These are phyloP conservation scores for Upupa epops DNA, from an alignment of 2,113 vertebrate species.

Conservation along the genomic window DNA sequence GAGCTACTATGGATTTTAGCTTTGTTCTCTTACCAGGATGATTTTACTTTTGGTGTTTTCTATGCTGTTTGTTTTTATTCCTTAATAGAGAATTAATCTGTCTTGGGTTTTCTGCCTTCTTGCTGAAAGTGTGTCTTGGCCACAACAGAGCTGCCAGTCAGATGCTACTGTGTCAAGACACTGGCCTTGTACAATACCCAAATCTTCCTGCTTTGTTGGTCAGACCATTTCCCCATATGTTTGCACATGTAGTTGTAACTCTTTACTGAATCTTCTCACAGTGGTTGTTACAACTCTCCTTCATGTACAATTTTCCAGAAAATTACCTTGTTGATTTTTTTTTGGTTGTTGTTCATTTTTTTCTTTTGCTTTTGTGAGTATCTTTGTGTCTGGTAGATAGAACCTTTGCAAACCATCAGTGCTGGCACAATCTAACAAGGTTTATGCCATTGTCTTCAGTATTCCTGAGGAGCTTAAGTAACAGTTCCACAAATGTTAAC, in stretches of 20 bases:
- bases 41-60: neutral
- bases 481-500: neutral
- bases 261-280: neutral
- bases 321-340: neutral
- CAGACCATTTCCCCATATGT: neutral
- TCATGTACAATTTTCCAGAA: neutral
- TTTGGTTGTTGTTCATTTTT: neutral
- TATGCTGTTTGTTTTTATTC: neutral
- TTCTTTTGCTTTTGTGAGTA: neutral
- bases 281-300: neutral
- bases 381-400: neutral
- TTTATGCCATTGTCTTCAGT: neutral
- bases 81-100: neutral
- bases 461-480: neutral
- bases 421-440: neutral
- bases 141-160: neutral
- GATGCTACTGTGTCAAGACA: neutral
- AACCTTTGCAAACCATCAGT: neutral
- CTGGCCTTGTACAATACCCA: neutral
- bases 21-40: neutral
- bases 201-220: neutral
- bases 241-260: neutral
- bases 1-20: neutral
- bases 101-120: neutral
- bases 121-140: neutral